These are phyloP conservation scores for Campoplex capitator DNA, from an alignment of 2,888 invertebrate species.

Conservation along the genomic window DNA sequence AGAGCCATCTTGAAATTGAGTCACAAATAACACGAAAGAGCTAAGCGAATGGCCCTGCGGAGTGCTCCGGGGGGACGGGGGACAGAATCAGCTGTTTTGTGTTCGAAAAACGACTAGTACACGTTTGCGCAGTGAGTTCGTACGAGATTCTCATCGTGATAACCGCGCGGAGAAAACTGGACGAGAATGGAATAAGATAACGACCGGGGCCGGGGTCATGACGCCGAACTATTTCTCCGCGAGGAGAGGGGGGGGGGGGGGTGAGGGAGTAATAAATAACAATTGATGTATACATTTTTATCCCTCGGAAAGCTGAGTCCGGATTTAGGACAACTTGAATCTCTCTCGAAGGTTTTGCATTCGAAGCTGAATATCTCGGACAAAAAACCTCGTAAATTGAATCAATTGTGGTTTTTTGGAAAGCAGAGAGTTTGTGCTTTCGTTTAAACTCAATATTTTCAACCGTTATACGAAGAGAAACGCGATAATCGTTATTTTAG, in stretches of 20 bases:
- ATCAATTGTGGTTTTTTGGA: no score
- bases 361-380: neutral
- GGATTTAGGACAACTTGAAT: neutral
- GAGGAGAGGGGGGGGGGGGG: neutral
- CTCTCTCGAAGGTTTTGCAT: no score
- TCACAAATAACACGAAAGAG: neutral
- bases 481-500: no score
- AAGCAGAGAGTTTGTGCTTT: no score
- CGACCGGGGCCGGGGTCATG: neutral
- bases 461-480: no score
- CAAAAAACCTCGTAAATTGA: neutral
- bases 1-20: conserved; percentile 32
- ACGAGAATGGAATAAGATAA: neutral
- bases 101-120: neutral
- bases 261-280: neutral
- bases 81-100: conserved; percentile 24
- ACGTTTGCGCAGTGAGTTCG: neutral
- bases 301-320: neutral
- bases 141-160: neutral
- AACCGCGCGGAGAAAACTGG: neutral
- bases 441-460: no score
- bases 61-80: neutral
- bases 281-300: neutral
- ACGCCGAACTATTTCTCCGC: neutral
- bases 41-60: neutral